Evolutionary conservation across 2,113 vertebrate species (phyloP).

Genomic region (Phalacrocorax aristotelis): DNA sequence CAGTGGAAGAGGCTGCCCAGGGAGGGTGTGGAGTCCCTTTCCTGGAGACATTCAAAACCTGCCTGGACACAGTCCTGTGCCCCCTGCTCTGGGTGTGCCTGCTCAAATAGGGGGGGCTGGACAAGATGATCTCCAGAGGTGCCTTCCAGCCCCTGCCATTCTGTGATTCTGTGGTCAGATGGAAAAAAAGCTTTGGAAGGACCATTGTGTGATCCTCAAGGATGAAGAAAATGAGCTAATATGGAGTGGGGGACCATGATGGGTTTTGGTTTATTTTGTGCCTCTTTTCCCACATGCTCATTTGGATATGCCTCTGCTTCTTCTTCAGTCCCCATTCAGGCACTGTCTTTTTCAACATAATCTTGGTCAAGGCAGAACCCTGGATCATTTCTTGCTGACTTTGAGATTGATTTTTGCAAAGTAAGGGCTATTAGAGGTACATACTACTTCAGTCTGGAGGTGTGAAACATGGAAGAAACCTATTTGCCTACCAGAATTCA

Average conservation of each 20-base stretch:
- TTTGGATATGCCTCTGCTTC: neutral
- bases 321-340: neutral
- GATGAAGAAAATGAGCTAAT: conserved; percentile 73
- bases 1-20: too few species aligned
- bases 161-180: too few species aligned
- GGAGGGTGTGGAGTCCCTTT: too few species aligned
- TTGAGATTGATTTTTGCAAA: neutral
- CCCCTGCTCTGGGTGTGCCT: too few species aligned
- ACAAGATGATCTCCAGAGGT: too few species aligned
- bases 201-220: conserved; percentile 58
- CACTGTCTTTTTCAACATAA: neutral
- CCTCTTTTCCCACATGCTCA: neutral
- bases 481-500: neutral
- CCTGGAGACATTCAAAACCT: too few species aligned
- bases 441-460: neutral
- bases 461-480: neutral
- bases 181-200: neutral
- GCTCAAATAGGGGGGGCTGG: too few species aligned
- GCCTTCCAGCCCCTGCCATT: too few species aligned
- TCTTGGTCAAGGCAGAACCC: neutral
- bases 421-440: neutral
- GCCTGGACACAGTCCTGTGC: too few species aligned
- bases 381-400: neutral
- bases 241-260: neutral
- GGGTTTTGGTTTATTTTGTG: neutral